phyloP scores from a whole-genome alignment of 2,888 invertebrate species.

The Cosmia pyralina region DNA sequence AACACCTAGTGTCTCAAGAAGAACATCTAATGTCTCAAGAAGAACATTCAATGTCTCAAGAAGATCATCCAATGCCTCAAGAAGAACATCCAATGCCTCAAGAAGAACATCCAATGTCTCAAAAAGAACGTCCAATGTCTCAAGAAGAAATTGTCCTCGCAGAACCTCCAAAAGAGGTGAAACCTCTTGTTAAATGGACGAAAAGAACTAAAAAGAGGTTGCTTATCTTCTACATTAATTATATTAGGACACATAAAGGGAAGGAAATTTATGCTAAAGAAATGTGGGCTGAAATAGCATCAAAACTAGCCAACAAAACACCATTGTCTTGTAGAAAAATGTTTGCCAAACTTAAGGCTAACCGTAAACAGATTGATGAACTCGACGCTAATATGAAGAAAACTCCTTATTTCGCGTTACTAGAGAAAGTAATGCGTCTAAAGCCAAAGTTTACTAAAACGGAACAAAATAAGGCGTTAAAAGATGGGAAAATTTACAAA shows the following conservation, averaged over 20 bases:
- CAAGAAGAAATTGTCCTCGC: constrained; percentile 31
- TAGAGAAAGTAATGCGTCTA: constrained; percentile 77
- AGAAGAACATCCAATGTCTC: constrained; percentile 29
- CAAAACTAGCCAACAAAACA: constrained; percentile 75
- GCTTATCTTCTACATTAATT: constrained; percentile 79
- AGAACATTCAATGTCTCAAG: constrained; percentile 3
- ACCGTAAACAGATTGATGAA: constrained; percentile 68
- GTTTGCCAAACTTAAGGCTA: constrained; percentile 77
- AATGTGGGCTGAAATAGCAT: constrained; percentile 82
- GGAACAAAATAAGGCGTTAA: constrained; percentile 63
- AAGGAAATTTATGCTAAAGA: constrained; percentile 76
- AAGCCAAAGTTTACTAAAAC: constrained; percentile 77
- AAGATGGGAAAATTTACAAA: constrained; percentile 73
- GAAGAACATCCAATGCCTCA: constrained; percentile 31
- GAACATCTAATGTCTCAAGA: constrained; percentile 4
- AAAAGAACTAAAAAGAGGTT: constrained; percentile 78
- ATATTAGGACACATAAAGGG: constrained; percentile 75
- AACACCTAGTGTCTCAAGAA: constrained; percentile 36
- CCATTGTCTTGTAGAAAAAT: constrained; percentile 78
- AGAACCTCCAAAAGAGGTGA: constrained; percentile 49
- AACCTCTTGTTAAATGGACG: constrained; percentile 76
- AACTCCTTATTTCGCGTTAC: constrained; percentile 69
- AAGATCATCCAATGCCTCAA: constrained; percentile 46
- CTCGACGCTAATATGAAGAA: constrained; percentile 55
- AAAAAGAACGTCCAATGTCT: constrained; percentile 48